phyloP scores from a whole-genome alignment of 2,113 vertebrate genomes.

The Corydoras maculifer region DNA sequence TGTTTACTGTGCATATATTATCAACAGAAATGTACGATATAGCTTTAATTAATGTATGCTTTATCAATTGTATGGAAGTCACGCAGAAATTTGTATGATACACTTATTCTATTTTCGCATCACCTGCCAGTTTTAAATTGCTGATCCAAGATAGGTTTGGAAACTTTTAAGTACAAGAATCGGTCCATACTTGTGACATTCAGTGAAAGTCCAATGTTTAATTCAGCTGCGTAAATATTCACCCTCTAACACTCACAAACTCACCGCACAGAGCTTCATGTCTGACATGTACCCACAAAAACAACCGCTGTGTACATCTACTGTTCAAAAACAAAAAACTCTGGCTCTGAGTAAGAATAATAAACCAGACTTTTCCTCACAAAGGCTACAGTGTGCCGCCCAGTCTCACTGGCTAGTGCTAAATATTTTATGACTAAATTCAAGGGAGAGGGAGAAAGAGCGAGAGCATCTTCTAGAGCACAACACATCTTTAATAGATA shows the following conservation, averaged over 20 bases:
- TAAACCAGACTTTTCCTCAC: conserved; percentile 1
- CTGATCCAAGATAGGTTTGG: no score
- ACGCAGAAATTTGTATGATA: no score
- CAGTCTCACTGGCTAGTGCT: conserved; percentile 29
- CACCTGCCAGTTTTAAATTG: no score
- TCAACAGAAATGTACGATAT: no score
- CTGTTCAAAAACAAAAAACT: conserved; percentile 16
- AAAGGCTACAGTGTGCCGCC: conserved; percentile 1
- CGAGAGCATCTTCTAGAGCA: conserved; percentile 39
- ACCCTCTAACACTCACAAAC: background rate
- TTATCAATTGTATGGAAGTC: no score
- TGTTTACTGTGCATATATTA: no score
- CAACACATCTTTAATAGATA: conserved; percentile 61
- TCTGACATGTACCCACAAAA: conserved; percentile 2
- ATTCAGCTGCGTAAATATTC: background rate
- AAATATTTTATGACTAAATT: conserved; percentile 61
- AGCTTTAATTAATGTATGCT: no score
- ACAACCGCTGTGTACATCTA: background rate
- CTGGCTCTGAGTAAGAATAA: conserved; percentile 8
- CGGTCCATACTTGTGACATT: background rate
- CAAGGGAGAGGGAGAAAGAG: conserved; percentile 18
- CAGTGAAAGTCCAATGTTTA: conserved; percentile 2
- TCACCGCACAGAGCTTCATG: conserved; percentile 1
- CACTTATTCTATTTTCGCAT: no score
- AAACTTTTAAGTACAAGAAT: no score